Conservation (phyloP, 2,888 invertebrate genomes). For the Leptarthrus brevirostris region DNA sequence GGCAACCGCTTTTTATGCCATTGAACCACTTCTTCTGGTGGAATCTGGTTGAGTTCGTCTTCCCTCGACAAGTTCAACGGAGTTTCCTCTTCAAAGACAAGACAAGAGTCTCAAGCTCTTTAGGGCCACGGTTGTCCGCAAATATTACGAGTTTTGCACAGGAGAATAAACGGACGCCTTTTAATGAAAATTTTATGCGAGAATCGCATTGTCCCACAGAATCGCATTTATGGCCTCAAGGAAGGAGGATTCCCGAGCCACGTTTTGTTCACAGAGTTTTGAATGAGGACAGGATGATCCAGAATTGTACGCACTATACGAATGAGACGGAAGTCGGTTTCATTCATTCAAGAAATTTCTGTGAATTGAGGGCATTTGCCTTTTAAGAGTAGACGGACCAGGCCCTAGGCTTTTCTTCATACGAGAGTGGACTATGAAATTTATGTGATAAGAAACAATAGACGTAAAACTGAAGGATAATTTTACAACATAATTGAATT, state of each 20-base stretch:
- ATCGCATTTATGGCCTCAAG: slow-evolving; percentile 16
- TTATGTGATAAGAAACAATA: no score
- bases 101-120: not conserved
- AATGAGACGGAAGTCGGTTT: slow-evolving; percentile 38
- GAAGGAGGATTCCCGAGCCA: not conserved
- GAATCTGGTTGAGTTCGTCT: slow-evolving; percentile 21
- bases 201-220: slow-evolving; percentile 11
- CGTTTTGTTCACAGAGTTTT: not conserved
- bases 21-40: slow-evolving; percentile 26
- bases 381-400: no score
- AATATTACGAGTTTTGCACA: not conserved
- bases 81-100: slow-evolving; percentile 11
- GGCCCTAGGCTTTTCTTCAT: no score
- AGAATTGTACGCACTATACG: slow-evolving; percentile 46
- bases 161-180: slow-evolving; percentile 9
- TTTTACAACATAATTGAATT: no score
- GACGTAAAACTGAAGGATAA: no score
- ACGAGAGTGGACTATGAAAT: no score
- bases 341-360: slow-evolving; percentile 38
- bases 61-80: slow-evolving; percentile 27
- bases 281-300: slow-evolving; percentile 20
- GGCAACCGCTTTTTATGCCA: slow-evolving; percentile 31
- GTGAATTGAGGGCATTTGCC: slow-evolving; percentile 16
- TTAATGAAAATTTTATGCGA: slow-evolving; percentile 29
- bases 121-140: not conserved